Percentiles rank a stretch among this genome's conserved stretches.
phyloP scores from a whole-genome alignment of 92 coral and sea anemone genomes.

The Chrysogorgia sp. region DNA sequence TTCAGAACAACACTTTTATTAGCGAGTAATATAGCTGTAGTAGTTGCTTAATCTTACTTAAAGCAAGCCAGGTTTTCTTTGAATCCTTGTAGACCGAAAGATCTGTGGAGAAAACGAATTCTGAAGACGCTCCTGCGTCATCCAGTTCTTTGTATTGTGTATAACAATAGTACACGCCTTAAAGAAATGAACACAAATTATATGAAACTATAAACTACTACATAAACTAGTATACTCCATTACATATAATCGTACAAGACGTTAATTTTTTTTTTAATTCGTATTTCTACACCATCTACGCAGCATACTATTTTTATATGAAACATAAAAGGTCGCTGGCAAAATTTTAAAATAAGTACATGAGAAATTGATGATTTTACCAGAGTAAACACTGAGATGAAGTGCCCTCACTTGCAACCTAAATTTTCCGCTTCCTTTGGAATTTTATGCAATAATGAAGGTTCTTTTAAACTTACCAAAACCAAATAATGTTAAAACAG shows the following conservation, averaged over 20 bases:
- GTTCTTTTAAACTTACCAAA: slow-evolving; percentile 64
- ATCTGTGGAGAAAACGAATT: slow-evolving; percentile 66
- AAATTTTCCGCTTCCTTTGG: too few relatives aligned
- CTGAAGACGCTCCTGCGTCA: slow-evolving; percentile 58
- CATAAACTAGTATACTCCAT: not conserved
- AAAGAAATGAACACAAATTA: not conserved
- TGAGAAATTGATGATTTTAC: too few relatives aligned
- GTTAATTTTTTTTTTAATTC: too few relatives aligned
- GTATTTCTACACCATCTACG: too few relatives aligned
- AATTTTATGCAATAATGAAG: not conserved
- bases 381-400: too few relatives aligned
- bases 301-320: too few relatives aligned
- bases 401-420: too few relatives aligned
- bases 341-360: too few relatives aligned
- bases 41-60: slow-evolving; percentile 67
- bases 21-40: not conserved
- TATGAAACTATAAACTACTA: not conserved
- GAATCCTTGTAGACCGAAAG: slow-evolving; percentile 75
- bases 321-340: too few relatives aligned
- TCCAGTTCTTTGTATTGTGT: slow-evolving; percentile 76
- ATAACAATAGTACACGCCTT: slow-evolving; percentile 90
- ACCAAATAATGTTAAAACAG: slow-evolving; percentile 83
- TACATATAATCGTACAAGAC: not conserved
- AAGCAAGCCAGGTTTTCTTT: slow-evolving; percentile 82
- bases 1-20: not conserved